These are phyloP conservation scores for Habropoda laboriosa DNA, from an alignment of 1,140 invertebrate species.

Conservation along the genomic window DNA sequence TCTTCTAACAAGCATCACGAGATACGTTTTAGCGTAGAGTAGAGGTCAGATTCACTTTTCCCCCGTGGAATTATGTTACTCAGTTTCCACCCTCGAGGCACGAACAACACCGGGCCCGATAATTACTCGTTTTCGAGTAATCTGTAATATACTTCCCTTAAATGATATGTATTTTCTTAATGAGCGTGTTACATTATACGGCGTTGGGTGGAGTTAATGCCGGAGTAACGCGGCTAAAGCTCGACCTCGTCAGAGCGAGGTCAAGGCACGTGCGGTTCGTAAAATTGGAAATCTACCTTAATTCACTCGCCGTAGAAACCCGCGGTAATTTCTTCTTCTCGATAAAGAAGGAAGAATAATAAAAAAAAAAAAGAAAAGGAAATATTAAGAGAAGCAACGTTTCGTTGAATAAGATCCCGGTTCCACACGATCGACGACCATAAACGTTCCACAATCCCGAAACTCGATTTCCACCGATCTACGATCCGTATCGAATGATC, in stretches of 20 bases:
- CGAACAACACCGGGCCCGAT: constrained; percentile 1
- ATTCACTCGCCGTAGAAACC: constrained; percentile 46
- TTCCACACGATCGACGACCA: neutral
- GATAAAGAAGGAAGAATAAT: no score
- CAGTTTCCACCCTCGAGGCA: neutral
- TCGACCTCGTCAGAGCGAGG: constrained; percentile 56
- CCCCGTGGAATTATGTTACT: constrained; percentile 10
- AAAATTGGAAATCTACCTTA: constrained; percentile 78
- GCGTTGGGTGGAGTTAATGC: constrained; percentile 28
- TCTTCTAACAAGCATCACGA: neutral
- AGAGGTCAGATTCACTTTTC: neutral
- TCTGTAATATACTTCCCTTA: constrained; percentile 39
- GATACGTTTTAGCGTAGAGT: neutral
- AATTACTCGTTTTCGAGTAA: constrained; percentile 46
- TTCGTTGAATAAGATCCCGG: neutral
- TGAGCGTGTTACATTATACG: constrained; percentile 47
- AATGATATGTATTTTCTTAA: constrained; percentile 49
- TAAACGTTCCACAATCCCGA: neutral
- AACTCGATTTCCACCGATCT: neutral
- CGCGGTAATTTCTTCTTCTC: neutral
- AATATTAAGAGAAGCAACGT: no score
- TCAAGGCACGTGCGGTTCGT: constrained; percentile 65
- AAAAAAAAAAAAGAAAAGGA: neutral
- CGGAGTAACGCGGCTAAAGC: neutral
- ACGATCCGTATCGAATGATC: neutral